A percentile compares a stretch with the other conserved stretches of the same genome.
Conservation (phyloP, 2,113 vertebrate species). For the Esox niger region DNA sequence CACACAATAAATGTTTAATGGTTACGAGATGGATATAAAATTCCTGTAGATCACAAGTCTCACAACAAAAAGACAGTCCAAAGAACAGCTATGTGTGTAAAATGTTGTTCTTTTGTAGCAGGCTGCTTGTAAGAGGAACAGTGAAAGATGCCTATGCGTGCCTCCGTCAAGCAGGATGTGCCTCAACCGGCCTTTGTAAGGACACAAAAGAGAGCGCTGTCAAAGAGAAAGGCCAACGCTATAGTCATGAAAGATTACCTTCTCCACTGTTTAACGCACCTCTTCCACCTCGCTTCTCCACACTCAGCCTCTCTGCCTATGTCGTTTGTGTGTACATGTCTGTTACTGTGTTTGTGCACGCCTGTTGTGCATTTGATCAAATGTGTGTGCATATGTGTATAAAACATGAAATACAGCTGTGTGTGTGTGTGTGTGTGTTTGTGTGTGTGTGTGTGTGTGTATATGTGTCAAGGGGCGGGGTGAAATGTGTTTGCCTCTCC, state of each 20-base stretch:
- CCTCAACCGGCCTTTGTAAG: too few species aligned
- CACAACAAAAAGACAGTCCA: conserved; percentile 26
- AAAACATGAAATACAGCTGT: background rate
- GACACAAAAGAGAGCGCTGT: too few species aligned
- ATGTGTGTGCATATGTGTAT: background rate
- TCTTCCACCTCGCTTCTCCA: too few species aligned
- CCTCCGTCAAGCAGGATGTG: too few species aligned
- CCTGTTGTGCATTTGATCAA: conserved; percentile 13
- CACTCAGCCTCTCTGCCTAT: too few species aligned
- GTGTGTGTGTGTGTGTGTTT: background rate
- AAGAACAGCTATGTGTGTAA: background rate
- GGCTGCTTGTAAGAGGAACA: background rate
- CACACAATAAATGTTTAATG: too few species aligned
- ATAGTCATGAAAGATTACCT: too few species aligned
- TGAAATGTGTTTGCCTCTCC: background rate
- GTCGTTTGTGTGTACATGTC: conserved; percentile 28
- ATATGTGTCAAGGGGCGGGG: background rate
- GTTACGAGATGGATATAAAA: background rate
- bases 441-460: background rate
- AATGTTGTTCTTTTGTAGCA: background rate
- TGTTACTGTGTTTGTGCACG: conserved; percentile 16
- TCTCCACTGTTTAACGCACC: too few species aligned
- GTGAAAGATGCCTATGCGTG: too few species aligned
- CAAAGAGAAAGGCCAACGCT: too few species aligned
- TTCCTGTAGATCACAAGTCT: background rate